phyloP scores from a whole-genome alignment of 2,113 vertebrate genomes.

The Turnix velox region DNA sequence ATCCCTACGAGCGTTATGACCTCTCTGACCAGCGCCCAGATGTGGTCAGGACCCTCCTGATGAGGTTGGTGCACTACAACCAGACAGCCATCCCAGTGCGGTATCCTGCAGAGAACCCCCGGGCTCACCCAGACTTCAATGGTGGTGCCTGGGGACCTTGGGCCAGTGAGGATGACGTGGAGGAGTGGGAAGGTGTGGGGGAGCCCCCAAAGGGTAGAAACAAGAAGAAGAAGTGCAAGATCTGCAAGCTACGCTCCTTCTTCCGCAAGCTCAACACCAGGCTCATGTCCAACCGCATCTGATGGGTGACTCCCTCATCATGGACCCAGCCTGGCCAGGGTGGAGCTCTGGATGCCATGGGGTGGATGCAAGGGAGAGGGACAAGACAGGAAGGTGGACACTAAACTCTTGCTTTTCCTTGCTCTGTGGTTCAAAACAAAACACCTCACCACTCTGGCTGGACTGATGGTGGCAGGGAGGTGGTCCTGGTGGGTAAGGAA shows the following conservation, averaged over 20 bases:
- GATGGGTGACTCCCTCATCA: neutral
- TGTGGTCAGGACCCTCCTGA: conserved; percentile 85
- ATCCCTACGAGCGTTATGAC: conserved; percentile 90
- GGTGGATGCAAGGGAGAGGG: neutral
- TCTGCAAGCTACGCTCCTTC: conserved; percentile 86
- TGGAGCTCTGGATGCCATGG: neutral
- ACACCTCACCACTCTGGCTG: neutral
- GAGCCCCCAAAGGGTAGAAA: conserved; percentile 70
- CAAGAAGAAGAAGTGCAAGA: conserved; percentile 85
- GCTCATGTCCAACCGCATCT: conserved; percentile 94
- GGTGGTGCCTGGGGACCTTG: conserved; percentile 95
- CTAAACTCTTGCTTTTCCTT: neutral
- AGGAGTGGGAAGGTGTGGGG: conserved; percentile 68
- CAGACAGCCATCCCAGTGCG: conserved; percentile 89
- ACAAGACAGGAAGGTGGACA: rapidly evolving
- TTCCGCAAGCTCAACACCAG: conserved; percentile 90
- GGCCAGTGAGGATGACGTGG: conserved; percentile 84
- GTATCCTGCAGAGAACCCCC: conserved; percentile 89
- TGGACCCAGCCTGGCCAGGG: neutral
- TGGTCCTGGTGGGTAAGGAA: rapidly evolving
- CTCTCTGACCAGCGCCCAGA: conserved; percentile 84
- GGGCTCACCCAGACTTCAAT: conserved; percentile 89
- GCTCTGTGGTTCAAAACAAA: neutral
- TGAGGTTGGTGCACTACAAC: conserved; percentile 87
- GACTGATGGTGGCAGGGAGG: neutral